A percentile compares a stretch with the other conserved stretches of the same genome.
Conservation (phyloP, 2,797 vertebrate species). For the Poecilia picta region DNA sequence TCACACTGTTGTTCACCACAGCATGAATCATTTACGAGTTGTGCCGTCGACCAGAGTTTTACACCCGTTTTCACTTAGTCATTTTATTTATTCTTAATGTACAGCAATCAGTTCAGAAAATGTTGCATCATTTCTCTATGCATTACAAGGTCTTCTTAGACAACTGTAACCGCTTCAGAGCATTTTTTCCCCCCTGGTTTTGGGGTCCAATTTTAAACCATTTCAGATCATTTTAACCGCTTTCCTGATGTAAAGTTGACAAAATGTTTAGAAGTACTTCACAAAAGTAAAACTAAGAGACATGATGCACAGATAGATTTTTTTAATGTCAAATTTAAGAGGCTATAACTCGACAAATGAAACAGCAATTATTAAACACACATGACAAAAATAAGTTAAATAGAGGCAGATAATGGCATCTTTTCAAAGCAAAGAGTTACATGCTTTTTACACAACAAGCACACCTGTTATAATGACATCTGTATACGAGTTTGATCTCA, state of each 20-base stretch:
- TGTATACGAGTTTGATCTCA: not conserved
- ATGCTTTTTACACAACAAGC: conserved; percentile 1
- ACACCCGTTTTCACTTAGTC: not conserved
- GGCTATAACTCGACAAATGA: conserved; percentile 20
- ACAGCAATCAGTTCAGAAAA: not conserved
- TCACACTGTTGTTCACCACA: not conserved
- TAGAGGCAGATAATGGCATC: conserved; percentile 16
- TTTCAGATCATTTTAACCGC: not conserved
- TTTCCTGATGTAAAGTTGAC: not conserved
- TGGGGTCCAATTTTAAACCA: not conserved
- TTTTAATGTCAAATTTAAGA: conserved; percentile 49
- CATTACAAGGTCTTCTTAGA: not conserved
- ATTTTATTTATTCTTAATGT: not conserved
- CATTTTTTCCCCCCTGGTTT: not conserved
- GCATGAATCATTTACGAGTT: not conserved
- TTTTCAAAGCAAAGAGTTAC: conserved; percentile 12
- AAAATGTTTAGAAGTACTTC: not conserved
- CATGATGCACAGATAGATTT: conserved; percentile 3
- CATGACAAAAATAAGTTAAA: conserved; percentile 27
- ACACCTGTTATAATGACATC: conserved; percentile 4
- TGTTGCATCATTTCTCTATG: not conserved
- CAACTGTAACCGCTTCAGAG: not conserved
- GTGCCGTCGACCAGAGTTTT: not conserved
- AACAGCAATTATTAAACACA: conserved; percentile 28
- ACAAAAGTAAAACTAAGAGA: conserved; percentile 12